Base-by-base conservation (phyloP, 2,797 vertebrate genomes). In the Sebastes wilsoni region DNA sequence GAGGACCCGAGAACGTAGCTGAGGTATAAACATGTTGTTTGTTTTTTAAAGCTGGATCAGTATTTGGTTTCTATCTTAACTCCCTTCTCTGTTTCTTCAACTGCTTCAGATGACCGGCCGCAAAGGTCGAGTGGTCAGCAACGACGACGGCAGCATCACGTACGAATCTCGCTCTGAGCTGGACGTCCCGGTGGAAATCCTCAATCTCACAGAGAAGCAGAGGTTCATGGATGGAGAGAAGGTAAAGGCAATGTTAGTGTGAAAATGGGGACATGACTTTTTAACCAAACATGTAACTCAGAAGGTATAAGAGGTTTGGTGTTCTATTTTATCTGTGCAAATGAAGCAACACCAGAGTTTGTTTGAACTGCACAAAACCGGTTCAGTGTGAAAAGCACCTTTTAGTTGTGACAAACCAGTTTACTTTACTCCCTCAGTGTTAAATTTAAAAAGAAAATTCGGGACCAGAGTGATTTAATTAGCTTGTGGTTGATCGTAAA, bases 201-300 rank as follows among this genome's bases (percentile, higher is more conserved):
- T 99, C 22, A 99, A 99, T 77, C 98, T 99, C 74, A 99, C 98
- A 0, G 98, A 99, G 79, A 99, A 99, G 89, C 98, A 99, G 80
- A 96, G 98, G 79, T 99, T 99, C 92, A 99, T 99, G 99, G 97
- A 99, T 80, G 99, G 99, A 92, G 97, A 99, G 80, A 99, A 99
- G 97, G 99, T 99, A 92, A 72, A n/a, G 2, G 0, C 20, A 14
- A n/a, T 7, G 14, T 46, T 46, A 18, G 42, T 20, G 20, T 18
- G 20, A 13, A 74, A 36, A 22, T 5, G 6, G 2, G 42, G 16
- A 46, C 42, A 46, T 0, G 16, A 7, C 42, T 18, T 46, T 46
- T 46, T 46, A 18, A 18, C 42, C 42, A 4, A 10, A 64, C 20
- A 2, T n/a, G 20, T 6, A 4, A 49, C 27, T 49, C 23, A 22